A percentile compares a stretch with the other conserved stretches of the same genome.
These are phyloP conservation scores for Zeus faber DNA, from an alignment of 2,113 vertebrate genomes.

Conservation along the genomic window DNA sequence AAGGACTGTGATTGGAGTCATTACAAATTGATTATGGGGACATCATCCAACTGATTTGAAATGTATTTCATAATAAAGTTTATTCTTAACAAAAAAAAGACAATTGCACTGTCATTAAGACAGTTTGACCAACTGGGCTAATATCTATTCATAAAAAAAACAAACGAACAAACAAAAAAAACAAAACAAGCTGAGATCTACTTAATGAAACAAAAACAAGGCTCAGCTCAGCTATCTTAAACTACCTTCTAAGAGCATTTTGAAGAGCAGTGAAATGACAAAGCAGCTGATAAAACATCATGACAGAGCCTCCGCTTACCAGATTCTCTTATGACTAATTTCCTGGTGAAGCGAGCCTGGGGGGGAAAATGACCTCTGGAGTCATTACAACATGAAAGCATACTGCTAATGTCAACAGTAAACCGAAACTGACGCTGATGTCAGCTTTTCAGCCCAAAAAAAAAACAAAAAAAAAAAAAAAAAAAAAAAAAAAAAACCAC, in stretches of 20 bases:
- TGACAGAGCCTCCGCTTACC: no score
- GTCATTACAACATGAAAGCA: slow-evolving; percentile 24
- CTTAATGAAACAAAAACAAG: neutral
- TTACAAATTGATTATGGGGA: no score
- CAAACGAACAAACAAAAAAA: neutral
- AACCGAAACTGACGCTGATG: slow-evolving; percentile 28
- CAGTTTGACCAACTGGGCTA: neutral
- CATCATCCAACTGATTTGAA: neutral
- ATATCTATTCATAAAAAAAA: neutral
- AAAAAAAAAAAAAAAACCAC: slow-evolving; percentile 3
- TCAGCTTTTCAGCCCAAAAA: slow-evolving; percentile 34
- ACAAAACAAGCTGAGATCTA: neutral
- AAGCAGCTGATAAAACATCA: neutral
- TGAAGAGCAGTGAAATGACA: neutral
- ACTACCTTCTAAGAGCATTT: neutral
- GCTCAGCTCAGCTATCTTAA: neutral
- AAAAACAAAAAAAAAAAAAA: no score
- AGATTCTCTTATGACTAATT: neutral
- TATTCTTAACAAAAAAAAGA: neutral
- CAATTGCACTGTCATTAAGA: neutral
- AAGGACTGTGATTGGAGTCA: no score
- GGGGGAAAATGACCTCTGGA: slow-evolving; percentile 25
- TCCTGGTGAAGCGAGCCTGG: neutral
- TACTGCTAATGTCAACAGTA: slow-evolving; percentile 33
- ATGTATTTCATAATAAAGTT: neutral